Evolutionary conservation across 2,888 invertebrate genomes (phyloP).

Genomic region (Drosophila putrida): DNA sequence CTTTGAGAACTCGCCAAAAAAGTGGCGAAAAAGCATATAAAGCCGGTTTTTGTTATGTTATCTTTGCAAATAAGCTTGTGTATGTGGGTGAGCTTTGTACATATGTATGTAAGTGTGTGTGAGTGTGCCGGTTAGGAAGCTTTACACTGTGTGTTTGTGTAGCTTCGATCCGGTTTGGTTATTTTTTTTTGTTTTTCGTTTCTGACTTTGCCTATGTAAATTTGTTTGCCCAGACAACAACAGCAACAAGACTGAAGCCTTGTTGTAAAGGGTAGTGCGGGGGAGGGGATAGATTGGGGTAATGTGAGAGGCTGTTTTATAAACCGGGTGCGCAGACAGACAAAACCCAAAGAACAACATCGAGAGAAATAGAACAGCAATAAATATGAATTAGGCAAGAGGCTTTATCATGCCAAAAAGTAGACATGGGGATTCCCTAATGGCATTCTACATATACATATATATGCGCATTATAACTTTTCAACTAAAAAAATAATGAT

Average conservation of each 20-base stretch:
- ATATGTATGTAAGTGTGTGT: constrained; percentile 23
- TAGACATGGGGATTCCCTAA: constrained; percentile 59
- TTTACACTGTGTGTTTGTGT: constrained; percentile 58
- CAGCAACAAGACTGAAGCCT: constrained; percentile 24
- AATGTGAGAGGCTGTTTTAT: constrained; percentile 28
- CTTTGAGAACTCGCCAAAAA: constrained; percentile 26
- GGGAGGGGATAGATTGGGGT: not conserved
- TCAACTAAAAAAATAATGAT: constrained; percentile 8
- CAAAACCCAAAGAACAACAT: constrained; percentile 57
- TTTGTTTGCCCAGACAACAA: constrained; percentile 45
- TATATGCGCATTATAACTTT: constrained; percentile 36
- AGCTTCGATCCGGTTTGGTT: constrained; percentile 61
- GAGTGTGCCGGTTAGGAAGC: constrained; percentile 61
- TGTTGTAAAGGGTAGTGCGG: constrained; percentile 11
- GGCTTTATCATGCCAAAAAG: constrained; percentile 23
- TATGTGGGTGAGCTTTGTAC: constrained; percentile 71
- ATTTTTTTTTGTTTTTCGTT: constrained; percentile 50
- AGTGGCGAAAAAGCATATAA: constrained; percentile 46
- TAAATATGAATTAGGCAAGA: constrained; percentile 64
- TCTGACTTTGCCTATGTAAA: constrained; percentile 58
- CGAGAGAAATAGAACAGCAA: constrained; percentile 58
- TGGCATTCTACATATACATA: too few relatives aligned
- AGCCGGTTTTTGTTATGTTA: constrained; percentile 71
- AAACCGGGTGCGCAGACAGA: constrained; percentile 46
- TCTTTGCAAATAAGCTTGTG: constrained; percentile 56